Percentiles rank a stretch among this genome's conserved stretches.
phyloP scores from a whole-genome alignment of 2,888 invertebrate genomes.

The Zonitis immaculata region DNA sequence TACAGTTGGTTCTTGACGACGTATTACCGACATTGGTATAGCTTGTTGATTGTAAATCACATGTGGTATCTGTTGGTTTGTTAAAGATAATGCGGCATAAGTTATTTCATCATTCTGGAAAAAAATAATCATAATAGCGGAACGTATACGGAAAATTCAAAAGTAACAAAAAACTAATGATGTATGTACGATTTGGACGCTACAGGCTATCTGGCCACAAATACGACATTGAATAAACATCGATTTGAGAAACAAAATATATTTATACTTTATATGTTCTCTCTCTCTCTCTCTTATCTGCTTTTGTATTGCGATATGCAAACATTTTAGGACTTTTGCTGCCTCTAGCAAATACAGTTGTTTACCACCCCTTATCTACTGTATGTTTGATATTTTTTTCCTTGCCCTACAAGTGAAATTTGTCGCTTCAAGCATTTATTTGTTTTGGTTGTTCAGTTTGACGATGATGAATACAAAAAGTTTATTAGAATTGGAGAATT shows the following conservation, averaged over 20 bases:
- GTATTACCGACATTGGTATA: conserved; percentile 47
- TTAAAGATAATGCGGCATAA: conserved; percentile 54
- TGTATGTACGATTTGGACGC: background rate
- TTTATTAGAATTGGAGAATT: no score
- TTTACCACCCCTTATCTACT: background rate
- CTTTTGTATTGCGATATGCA: background rate
- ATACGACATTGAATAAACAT: background rate
- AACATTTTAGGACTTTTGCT: background rate
- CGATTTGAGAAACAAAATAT: background rate
- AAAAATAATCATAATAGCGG: no score
- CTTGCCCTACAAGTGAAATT: no score
- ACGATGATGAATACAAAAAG: no score
- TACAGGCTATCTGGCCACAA: background rate
- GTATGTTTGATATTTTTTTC: background rate
- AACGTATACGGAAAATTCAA: no score
- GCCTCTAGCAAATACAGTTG: background rate
- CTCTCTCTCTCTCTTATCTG: no score
- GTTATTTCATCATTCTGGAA: conserved; percentile 53
- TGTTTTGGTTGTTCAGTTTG: no score
- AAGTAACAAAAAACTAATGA: no score
- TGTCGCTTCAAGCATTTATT: no score
- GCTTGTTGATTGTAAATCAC: conserved; percentile 46
- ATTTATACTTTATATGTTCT: background rate
- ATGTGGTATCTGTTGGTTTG: conserved; percentile 45
- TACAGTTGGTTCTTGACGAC: conserved; percentile 52